Evolutionary conservation across 2,888 invertebrate species (phyloP), one percentile per base, ranked within the genome.

Genomic region (Germaria angustata): DNA sequence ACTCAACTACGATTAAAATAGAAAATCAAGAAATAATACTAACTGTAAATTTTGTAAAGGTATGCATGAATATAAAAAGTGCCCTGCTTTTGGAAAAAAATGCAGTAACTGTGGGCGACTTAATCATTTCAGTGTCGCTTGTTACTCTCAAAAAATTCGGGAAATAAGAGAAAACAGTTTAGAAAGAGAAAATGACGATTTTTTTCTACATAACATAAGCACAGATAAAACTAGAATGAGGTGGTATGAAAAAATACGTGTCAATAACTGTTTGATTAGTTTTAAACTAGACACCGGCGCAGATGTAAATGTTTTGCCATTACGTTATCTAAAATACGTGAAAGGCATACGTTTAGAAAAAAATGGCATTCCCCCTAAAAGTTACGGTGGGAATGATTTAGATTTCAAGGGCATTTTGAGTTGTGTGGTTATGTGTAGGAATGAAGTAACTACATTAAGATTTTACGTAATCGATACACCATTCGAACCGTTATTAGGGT

Each of bases 211-310:
- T 22, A 49, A 20, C 9, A 49, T 49, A 9, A 39, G 49, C 11
- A 9, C 11, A 49, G 11, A 20, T 20, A 36, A 28, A 5, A 28
- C 6, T 28, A 28, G 28, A 6, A 28, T 5, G 6, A 77, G 57
- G 57, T 80, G 75, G 69, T 75, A 80, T 55, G 63, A 81, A 20
- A 65, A 81, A 59, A 53, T 77, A 49, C 76, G 76, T 28, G 41
- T 81, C 2, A 17, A 73, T 51, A 17, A 73, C 49, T 77, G 66
- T 36, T n/a, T 81, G 9, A 72, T 81, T 9, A 78, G 71, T 36
- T 81, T 82, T 71, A 79, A 82, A 41, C 13, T 69, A 36, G 80
- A 80, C 36, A 81, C 81, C 24, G 81, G 80, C 1, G 81, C 81
- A 28, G 75, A 82, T 57, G 75, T 78, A 0, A 81, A 22, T 44